Conservation (phyloP, 2,113 vertebrate genomes). For the Onychorhynchus coronatus region DNA sequence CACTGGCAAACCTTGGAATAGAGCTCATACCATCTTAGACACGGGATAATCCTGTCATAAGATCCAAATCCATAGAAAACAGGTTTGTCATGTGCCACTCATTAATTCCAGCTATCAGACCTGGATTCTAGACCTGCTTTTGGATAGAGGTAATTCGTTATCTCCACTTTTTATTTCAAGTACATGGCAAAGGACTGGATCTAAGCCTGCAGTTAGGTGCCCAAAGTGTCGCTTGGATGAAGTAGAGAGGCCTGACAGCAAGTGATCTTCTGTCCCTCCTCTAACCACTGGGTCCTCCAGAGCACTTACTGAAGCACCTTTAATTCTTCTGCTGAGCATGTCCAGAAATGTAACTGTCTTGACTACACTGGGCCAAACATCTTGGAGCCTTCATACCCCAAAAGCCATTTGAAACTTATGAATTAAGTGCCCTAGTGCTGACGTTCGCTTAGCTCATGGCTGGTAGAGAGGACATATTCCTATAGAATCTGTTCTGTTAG, state of each 20-base stretch:
- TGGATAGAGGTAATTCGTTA: not conserved
- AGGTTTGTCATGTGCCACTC: not conserved
- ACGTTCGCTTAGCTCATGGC: not conserved
- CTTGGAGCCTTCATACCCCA: not conserved
- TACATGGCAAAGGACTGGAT: not conserved
- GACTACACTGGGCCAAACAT: not conserved
- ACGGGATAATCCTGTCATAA: not conserved
- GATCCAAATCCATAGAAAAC: not conserved
- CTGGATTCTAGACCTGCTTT: not conserved
- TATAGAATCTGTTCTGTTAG: not conserved
- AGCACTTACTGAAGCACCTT: not conserved
- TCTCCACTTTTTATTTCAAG: not conserved
- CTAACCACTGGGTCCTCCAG: not conserved
- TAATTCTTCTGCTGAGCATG: not conserved
- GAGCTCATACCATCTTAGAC: not conserved
- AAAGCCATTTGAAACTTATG: not conserved
- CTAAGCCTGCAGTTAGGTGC: not conserved
- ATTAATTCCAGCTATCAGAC: not conserved
- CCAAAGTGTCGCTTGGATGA: not conserved
- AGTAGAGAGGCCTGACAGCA: not conserved
- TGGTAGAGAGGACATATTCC: not conserved
- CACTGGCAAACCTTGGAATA: not conserved
- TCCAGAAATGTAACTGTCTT: not conserved
- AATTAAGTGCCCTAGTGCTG: not conserved
- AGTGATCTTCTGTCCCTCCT: not conserved